These are phyloP conservation scores for Pristiophorus japonicus DNA, from an alignment of 2,113 vertebrate genomes.

Conservation along the genomic window DNA sequence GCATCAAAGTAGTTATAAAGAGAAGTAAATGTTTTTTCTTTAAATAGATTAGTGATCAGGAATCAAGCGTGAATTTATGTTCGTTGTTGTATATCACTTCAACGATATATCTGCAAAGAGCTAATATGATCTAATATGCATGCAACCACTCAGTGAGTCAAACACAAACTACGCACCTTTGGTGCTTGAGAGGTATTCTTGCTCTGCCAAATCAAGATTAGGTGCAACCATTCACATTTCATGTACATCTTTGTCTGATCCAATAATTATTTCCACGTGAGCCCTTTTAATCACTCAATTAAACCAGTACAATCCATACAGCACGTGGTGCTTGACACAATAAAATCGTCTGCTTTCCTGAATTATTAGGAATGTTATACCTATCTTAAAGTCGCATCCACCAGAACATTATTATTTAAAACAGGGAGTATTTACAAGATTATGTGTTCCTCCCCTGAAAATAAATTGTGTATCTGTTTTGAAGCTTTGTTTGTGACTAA, in stretches of 20 bases:
- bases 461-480: background rate
- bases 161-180: background rate
- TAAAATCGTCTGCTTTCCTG: background rate
- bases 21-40: background rate
- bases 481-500: background rate
- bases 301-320: background rate
- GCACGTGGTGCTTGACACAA: background rate
- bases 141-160: background rate
- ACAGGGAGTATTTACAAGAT: background rate
- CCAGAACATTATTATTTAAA: background rate
- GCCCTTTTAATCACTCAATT: background rate
- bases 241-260: background rate
- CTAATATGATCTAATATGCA: background rate
- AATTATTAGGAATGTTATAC: background rate
- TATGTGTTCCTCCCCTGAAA: background rate
- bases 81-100: background rate
- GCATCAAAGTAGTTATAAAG: background rate
- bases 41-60: background rate
- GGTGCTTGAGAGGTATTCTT: background rate
- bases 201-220: background rate
- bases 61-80: background rate
- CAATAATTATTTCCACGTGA: background rate
- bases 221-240: background rate
- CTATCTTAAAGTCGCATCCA: background rate
- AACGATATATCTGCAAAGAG: background rate